Evolutionary conservation across 2,113 vertebrate species (phyloP), one percentile per base, ranked within the genome.

Genomic region (Sinocyclocheilus rhinocerous): DNA sequence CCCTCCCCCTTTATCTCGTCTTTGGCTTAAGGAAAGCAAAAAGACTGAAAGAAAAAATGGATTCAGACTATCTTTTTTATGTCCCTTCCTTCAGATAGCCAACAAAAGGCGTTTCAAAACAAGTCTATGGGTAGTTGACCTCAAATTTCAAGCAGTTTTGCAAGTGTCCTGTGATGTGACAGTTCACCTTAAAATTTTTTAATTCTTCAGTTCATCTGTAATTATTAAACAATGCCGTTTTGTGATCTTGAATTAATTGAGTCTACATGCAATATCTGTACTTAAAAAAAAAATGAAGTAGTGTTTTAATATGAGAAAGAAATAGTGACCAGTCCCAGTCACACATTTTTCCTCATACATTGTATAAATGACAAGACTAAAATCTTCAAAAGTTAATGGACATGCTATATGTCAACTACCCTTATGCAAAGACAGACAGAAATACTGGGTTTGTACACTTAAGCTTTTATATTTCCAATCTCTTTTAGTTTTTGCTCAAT

Each of bases 41-140:
- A 91, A 93, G 91, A 90, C 85, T 89, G 90, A 90, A 93, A 90
- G 91, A 93, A 89, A 87, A 90, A 81, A 69, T 90, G 76, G 91
- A 92, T 90, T 94, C 93, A 92, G 90, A 93, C 88, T 93, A 93
- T 90, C 87, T 91, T 93, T 94, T 92, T 90, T 94, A 93, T 93
- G 95, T 93, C 92, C 90, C 92, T 48, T 75, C 12, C 89, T 90
- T 89, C 88, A 90, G 89, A 92, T 91, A 89, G 85, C 85, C 85
- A 87, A 88, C 76, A 87, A 90, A 87, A 88, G 87, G 22, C 76
- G 86, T 88, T 87, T 90, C 76, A 67, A 85, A 89, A 84, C 84
- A 87, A 59, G 18, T 59, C 18, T 36, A 57, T 36, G 52, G 52
- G 52, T 78, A 78, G 76, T 79, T 79, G 76, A 59, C 52, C 7